Evolutionary conservation across 1,140 invertebrate species (phyloP), one percentile per base, ranked within the genome.

Genomic region (Trichonephila inaurata): DNA sequence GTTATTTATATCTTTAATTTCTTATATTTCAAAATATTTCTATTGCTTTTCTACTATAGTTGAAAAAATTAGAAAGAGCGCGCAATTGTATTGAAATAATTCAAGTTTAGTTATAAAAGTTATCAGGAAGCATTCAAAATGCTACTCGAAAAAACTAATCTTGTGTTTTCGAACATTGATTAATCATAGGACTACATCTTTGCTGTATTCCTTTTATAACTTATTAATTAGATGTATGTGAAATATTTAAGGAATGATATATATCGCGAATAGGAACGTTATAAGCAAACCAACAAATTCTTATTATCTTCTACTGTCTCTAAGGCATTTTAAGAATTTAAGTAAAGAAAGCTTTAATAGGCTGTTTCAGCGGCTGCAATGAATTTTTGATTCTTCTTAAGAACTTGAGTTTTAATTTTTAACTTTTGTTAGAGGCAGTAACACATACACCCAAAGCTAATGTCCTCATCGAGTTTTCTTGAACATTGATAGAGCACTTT

Each of bases 391-490:
- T 83, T 51, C 4, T 2, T 0, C 5, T 24, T 51, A n/a, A 83
- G 51, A 24, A 5, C 14, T 40, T n/a, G 44, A n/a, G 10, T 83
- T 83, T 83, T 83, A 58, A 83, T 83, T 83, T 83, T 58, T 83
- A 83, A 83, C 40, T 21, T 58, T 10, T 51, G 21, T 51, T 83
- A 14, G n/a, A 24, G 44, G 81, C 19, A 83, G 81, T 58, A 72
- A 51, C 33, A 51, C 51, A 51, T 40, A 58, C 33, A 51, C 8
- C 21, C 81, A 58, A 58, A 3, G 7, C 82, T 58, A 3, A 83
- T 12, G 44, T 24, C 21, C n/a, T 77, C 72, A 18, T 77, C 4
- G 51, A 83, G 82, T 83, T 83, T 83, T 10, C 6, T 58, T 60
- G 21, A 19, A 83, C 60, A 83, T 58, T 83, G 82, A 83, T 58